phyloP scores from a whole-genome alignment of 2,797 vertebrate species.

The Lutjanus argentimaculatus region DNA sequence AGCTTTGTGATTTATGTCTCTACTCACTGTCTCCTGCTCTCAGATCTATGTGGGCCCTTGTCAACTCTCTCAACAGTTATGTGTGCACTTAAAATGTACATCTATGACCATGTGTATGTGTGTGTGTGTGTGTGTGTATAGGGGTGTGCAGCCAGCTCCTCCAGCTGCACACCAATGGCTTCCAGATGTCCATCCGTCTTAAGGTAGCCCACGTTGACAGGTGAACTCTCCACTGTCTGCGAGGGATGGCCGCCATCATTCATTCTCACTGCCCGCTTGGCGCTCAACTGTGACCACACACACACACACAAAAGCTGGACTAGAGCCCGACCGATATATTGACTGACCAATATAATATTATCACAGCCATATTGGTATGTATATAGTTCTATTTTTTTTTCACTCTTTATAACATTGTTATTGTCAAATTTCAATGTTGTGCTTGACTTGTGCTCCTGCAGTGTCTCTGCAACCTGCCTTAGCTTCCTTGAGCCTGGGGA shows the following conservation, averaged over 20 bases:
- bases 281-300: conserved; percentile 68
- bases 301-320: conserved; percentile 13
- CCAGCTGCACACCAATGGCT: conserved; percentile 76
- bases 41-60: conserved; percentile 72
- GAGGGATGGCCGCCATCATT: conserved; percentile 67
- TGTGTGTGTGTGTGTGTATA: conserved; percentile 27
- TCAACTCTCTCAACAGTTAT: conserved; percentile 73
- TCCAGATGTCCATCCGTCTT: conserved; percentile 86
- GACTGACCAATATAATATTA: too few relatives aligned
- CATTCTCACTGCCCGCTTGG: conserved; percentile 64
- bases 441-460: too few relatives aligned
- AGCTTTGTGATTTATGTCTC: conserved; percentile 65
- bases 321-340: too few relatives aligned
- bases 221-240: conserved; percentile 83
- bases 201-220: conserved; percentile 81
- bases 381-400: too few relatives aligned
- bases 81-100: conserved; percentile 68
- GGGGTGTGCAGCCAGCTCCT: conserved; percentile 43
- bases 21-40: conserved; percentile 62
- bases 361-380: too few relatives aligned
- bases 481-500: too few relatives aligned
- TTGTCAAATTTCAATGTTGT: too few relatives aligned
- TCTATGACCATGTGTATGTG: conserved; percentile 31
- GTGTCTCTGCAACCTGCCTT: too few relatives aligned
- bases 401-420: too few relatives aligned